Evolutionary conservation across 2,888 invertebrate genomes (phyloP).

Genomic region (Leptinotarsa rubiginosa): DNA sequence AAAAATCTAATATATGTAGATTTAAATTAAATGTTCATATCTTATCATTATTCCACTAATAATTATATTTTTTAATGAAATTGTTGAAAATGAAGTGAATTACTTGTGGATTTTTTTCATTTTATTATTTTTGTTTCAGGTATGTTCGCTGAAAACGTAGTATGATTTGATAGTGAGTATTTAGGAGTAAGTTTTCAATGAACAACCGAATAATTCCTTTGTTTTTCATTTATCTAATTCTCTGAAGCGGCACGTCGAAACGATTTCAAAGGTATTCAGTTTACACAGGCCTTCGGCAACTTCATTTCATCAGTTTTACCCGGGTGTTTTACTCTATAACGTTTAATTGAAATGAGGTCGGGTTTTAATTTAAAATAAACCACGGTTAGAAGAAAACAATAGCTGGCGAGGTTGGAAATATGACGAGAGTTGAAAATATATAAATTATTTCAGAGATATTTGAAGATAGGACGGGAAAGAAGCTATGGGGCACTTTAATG

Average conservation of each 20-base stretch:
- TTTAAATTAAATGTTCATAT: too few relatives aligned
- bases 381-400: not conserved
- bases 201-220: not conserved
- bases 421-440: not conserved
- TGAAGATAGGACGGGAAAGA: not conserved
- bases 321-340: slow-evolving; percentile 1
- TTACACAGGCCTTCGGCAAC: slow-evolving; percentile 6
- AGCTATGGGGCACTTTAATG: not conserved
- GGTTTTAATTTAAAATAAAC: slow-evolving; percentile 11
- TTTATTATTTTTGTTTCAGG: not conserved
- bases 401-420: not conserved
- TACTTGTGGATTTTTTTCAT: not conserved
- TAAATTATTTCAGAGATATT: not conserved
- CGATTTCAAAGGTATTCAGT: not conserved
- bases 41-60: too few relatives aligned
- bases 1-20: too few relatives aligned
- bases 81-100: too few relatives aligned
- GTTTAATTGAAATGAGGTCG: slow-evolving; percentile 3
- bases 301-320: slow-evolving; percentile 2
- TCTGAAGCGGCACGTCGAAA: not conserved
- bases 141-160: not conserved
- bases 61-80: too few relatives aligned
- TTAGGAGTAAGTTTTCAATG: not conserved
- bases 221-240: not conserved
- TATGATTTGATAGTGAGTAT: not conserved